phyloP scores from a whole-genome alignment of 1,140 invertebrate genomes.

The Pygmarrhopalites habei region DNA sequence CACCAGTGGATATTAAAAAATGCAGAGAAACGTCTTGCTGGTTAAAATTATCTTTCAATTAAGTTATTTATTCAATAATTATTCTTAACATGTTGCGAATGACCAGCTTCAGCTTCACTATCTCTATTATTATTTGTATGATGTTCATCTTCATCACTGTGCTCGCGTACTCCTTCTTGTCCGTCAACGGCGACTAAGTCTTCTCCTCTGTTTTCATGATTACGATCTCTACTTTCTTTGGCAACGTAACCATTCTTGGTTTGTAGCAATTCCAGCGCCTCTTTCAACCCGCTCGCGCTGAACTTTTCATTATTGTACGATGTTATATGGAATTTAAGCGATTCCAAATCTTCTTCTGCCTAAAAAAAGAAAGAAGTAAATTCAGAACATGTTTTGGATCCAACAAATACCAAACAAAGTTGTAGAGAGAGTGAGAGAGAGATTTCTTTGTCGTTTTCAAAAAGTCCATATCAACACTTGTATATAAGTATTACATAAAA shows the following conservation, averaged over 20 bases:
- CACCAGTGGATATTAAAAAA: constrained; percentile 82
- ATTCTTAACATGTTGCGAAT: too few species aligned
- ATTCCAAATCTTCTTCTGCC: constrained; percentile 37
- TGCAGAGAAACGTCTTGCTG: constrained; percentile 59
- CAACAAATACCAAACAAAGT: not conserved
- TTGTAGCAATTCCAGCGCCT: constrained; percentile 1
- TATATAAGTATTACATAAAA: too few species aligned
- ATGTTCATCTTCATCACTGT: not conserved
- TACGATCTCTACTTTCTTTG: too few species aligned
- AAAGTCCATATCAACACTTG: too few species aligned
- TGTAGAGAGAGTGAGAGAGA: not conserved
- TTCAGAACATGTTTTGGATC: too few species aligned
- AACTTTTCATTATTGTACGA: constrained; percentile 22
- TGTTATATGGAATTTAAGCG: constrained; percentile 28
- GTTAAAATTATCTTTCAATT: too few species aligned
- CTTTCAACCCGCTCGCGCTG: not conserved
- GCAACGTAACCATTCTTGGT: too few species aligned
- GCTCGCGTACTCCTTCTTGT: too few species aligned
- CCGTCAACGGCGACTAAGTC: not conserved
- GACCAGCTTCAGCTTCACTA: too few species aligned
- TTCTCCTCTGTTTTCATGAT: not conserved
- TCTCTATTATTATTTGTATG: not conserved
- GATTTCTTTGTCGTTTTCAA: too few species aligned
- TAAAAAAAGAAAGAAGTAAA: constrained; percentile 4
- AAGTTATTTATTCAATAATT: too few species aligned